These are phyloP conservation scores for Cairina moschata DNA, from an alignment of 2,113 vertebrate genomes.

Conservation along the genomic window DNA sequence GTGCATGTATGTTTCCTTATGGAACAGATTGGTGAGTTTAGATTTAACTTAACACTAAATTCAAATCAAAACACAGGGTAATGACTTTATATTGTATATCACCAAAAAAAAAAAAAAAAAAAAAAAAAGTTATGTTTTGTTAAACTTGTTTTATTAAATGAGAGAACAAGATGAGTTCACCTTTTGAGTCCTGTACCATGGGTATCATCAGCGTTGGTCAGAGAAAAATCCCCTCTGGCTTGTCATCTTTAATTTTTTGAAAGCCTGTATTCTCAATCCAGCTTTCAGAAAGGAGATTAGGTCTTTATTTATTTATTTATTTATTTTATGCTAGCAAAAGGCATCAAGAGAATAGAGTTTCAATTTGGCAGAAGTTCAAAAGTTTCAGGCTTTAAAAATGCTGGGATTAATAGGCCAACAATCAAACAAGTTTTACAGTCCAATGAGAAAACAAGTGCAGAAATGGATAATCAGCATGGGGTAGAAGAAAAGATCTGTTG, in stretches of 20 bases:
- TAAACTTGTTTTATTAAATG: background rate
- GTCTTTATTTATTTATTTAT: background rate
- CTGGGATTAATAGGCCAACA: slow-evolving; percentile 12
- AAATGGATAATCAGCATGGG: background rate
- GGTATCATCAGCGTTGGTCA: background rate
- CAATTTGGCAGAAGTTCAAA: slow-evolving; percentile 26
- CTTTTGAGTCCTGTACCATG: background rate
- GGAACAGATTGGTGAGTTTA: background rate
- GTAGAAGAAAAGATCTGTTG: slow-evolving; percentile 1
- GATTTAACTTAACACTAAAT: background rate
- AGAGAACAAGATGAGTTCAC: background rate
- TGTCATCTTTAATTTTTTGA: slow-evolving; percentile 21
- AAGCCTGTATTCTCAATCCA: background rate
- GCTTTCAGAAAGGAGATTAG: background rate
- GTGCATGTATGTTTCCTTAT: background rate
- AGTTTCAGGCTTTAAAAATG: slow-evolving; percentile 19
- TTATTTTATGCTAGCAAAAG: background rate
- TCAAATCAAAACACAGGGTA: background rate
- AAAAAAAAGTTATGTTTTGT: too few relatives aligned
- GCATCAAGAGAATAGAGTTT: background rate
- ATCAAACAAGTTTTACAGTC: background rate
- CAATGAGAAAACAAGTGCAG: background rate
- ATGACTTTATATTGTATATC: background rate
- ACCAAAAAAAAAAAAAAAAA: too few relatives aligned
- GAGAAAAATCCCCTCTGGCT: background rate